A percentile compares a stretch with the other conserved stretches of the same genome.
phyloP scores from a whole-genome alignment of 2,888 invertebrate genomes.

The Pasiphila rectangulata region DNA sequence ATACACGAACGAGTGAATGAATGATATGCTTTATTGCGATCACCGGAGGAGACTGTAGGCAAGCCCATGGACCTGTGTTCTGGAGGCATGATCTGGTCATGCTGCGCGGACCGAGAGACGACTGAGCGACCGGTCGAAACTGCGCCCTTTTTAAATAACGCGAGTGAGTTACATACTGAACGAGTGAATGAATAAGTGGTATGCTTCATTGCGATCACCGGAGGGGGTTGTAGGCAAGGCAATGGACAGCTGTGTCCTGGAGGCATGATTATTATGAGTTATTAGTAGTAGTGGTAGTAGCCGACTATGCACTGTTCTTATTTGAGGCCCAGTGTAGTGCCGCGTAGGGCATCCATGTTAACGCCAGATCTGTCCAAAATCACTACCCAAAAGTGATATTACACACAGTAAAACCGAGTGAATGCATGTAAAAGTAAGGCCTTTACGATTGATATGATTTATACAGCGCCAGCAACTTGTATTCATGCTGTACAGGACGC shows the following conservation, averaged over 20 bases:
- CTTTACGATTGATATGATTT: no score
- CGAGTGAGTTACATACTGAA: conserved; percentile 84
- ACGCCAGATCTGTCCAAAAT: no score
- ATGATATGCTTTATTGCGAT: neutral
- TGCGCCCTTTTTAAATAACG: conserved; percentile 88
- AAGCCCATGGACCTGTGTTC: conserved; percentile 94
- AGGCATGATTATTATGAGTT: no score
- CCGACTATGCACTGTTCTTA: no score
- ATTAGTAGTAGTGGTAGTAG: no score
- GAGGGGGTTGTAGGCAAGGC: conserved; percentile 82
- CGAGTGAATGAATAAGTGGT: neutral
- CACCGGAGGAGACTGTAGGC: conserved; percentile 60
- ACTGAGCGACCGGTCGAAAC: conserved; percentile 80
- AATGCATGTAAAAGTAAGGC: no score
- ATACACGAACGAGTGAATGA: conserved; percentile 14
- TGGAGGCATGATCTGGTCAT: conserved; percentile 96
- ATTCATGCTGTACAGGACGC: no score
- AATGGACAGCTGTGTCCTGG: conserved; percentile 94
- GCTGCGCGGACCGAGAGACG: conserved; percentile 90
- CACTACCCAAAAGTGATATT: no score
- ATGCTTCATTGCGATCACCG: neutral
- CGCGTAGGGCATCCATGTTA: no score
- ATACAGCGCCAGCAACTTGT: no score
- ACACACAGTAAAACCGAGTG: no score
- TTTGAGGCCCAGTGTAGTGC: no score